Percentiles rank a stretch among this genome's conserved stretches.
Conservation (phyloP, 2,113 vertebrate species). For the Megaceryle maxima region DNA sequence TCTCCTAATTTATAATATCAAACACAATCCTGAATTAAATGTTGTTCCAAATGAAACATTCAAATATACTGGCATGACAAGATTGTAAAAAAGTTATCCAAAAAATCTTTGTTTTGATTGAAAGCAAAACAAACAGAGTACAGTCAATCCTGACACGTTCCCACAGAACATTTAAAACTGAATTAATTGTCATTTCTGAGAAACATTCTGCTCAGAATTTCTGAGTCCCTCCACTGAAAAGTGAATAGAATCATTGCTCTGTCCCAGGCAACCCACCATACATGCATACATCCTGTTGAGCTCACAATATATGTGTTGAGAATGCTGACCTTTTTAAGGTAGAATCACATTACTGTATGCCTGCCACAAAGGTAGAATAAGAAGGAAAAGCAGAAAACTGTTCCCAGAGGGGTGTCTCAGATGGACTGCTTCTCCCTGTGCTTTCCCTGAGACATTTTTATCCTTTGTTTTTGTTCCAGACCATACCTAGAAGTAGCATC, state of each 20-base stretch:
- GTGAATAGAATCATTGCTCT: background rate
- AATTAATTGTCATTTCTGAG: constrained; percentile 59
- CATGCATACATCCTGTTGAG: background rate
- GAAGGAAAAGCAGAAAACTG: background rate
- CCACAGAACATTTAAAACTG: constrained; percentile 30
- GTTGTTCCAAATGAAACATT: background rate
- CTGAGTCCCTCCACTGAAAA: background rate
- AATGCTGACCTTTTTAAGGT: background rate
- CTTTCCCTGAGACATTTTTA: background rate
- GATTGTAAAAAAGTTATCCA: constrained; percentile 26
- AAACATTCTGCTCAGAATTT: constrained; percentile 55
- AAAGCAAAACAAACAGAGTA: constrained; percentile 59
- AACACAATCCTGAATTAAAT: background rate
- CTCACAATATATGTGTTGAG: background rate
- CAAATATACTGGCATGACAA: constrained; percentile 8
- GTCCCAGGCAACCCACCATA: background rate
- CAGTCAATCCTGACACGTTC: constrained; percentile 61
- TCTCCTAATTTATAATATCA: background rate
- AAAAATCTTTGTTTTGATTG: constrained; percentile 64
- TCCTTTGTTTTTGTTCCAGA: background rate
- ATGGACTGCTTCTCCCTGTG: background rate
- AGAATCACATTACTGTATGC: background rate
- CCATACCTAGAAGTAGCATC: background rate
- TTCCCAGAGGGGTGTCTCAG: background rate
- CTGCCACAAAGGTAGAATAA: background rate